phyloP scores from a whole-genome alignment of 2,113 vertebrate genomes.

The Bubo bubo region DNA sequence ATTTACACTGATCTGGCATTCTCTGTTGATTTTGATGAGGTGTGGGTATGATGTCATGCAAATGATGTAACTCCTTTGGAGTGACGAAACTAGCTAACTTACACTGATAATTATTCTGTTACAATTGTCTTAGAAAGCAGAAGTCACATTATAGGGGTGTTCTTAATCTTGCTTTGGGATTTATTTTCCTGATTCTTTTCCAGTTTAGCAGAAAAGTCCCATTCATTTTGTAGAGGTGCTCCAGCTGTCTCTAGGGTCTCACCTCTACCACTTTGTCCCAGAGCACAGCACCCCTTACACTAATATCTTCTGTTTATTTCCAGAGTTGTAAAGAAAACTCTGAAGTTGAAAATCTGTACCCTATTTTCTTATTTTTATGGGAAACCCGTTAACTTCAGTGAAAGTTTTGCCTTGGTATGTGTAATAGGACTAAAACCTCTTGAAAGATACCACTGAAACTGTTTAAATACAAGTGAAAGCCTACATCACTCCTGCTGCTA shows the following conservation, averaged over 20 bases:
- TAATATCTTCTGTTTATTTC: neutral
- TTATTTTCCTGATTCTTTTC: neutral
- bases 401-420: neutral
- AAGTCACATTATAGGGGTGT: neutral
- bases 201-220: neutral
- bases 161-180: neutral
- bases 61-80: neutral
- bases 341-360: neutral
- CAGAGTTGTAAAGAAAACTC: neutral
- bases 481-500: neutral
- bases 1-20: neutral
- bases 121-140: neutral
- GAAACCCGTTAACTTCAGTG: neutral
- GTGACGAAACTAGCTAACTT: neutral
- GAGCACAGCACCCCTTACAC: neutral
- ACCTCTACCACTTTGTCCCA: neutral
- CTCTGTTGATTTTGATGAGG: neutral
- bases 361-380: neutral
- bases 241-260: neutral
- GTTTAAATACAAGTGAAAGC: neutral
- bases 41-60: neutral
- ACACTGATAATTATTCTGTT: neutral
- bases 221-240: neutral
- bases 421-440: neutral
- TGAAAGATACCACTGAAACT: neutral